phyloP scores from a whole-genome alignment of 2,888 invertebrate species.

The Operophtera brumata region DNA sequence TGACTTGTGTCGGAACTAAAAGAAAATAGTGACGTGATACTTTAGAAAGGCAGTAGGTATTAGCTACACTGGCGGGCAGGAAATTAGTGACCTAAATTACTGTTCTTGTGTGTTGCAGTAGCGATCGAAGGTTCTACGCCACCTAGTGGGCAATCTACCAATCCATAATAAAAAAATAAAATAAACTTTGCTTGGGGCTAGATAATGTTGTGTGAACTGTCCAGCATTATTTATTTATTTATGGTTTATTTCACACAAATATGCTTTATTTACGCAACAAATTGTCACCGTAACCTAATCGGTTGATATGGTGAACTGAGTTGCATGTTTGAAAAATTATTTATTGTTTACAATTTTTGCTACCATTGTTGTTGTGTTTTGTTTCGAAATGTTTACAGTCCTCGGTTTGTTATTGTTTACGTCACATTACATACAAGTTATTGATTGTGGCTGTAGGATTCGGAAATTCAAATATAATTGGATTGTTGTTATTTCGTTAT shows the following conservation, averaged over 20 bases:
- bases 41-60: background rate
- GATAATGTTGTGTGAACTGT: too few species aligned
- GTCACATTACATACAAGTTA: too few species aligned
- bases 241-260: background rate
- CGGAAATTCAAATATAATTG: conserved; percentile 2
- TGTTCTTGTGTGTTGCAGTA: background rate
- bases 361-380: conserved; percentile 17
- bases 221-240: too few species aligned
- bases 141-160: conserved; percentile 2
- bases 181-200: too few species aligned
- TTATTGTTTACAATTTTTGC: conserved; percentile 19
- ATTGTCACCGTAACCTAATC: background rate
- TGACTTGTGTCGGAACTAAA: background rate
- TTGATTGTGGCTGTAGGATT: conserved; percentile 14
- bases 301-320: conserved; percentile 1
- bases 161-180: background rate
- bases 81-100: conserved; percentile 11
- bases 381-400: conserved; percentile 36
- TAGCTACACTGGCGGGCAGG: conserved; percentile 2
- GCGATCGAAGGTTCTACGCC: background rate
- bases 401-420: conserved; percentile 38
- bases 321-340: conserved; percentile 16
- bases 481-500: background rate
- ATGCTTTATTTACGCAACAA: background rate
- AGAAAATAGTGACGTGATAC: background rate